Percentiles rank a stretch among this genome's conserved stretches.
These are phyloP conservation scores for Ceratitis capitata DNA, from an alignment of 1,140 invertebrate species.

Conservation along the genomic window DNA sequence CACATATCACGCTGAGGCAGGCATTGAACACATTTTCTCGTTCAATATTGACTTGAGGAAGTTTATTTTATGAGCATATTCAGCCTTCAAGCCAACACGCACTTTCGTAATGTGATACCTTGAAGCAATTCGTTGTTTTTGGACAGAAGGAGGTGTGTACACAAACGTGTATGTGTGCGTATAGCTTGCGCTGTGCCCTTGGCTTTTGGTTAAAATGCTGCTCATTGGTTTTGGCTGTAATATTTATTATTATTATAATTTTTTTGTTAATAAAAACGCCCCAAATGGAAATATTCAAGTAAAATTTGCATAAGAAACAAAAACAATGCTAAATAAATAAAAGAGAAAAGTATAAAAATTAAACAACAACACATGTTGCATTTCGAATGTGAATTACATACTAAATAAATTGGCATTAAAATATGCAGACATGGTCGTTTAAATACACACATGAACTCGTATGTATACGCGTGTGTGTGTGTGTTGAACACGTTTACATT, in stretches of 20 bases:
- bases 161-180: neutral
- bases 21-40: neutral
- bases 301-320: neutral
- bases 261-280: conserved; percentile 13
- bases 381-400: neutral
- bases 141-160: neutral
- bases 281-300: neutral
- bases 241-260: neutral
- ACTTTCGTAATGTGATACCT: neutral
- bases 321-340: neutral
- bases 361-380: neutral
- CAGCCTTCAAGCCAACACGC: neutral
- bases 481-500: neutral
- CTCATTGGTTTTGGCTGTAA: neutral
- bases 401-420: neutral
- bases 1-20: conserved; percentile 26
- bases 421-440: neutral
- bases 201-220: neutral
- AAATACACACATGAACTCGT: neutral
- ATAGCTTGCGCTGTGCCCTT: neutral
- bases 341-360: neutral
- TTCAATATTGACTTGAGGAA: conserved; percentile 29
- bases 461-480: neutral
- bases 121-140: neutral
- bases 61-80: neutral